phyloP scores from a whole-genome alignment of 2,113 vertebrate species.

The Vireo altiloquus region DNA sequence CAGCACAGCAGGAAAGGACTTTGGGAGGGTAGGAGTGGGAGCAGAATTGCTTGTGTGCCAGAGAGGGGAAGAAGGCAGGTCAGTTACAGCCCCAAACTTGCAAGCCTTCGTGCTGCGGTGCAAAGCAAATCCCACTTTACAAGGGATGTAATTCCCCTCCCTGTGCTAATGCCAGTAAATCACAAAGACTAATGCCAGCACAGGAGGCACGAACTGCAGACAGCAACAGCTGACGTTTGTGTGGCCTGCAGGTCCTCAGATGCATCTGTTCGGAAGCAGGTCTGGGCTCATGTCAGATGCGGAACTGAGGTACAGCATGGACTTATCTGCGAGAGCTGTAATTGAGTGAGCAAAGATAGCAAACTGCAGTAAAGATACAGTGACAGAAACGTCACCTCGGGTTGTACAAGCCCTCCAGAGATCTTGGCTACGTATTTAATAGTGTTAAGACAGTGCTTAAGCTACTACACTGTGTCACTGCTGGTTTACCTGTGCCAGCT shows the following conservation, averaged over 20 bases:
- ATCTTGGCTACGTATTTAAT: conserved; percentile 6
- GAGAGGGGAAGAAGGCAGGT: neutral
- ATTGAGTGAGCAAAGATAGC: neutral
- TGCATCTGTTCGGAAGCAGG: conserved; percentile 8
- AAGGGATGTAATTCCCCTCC: neutral
- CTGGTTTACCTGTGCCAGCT: conserved; percentile 47
- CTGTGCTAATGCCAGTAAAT: neutral
- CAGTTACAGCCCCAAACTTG: neutral
- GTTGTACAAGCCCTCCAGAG: conserved; percentile 7
- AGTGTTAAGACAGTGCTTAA: conserved; percentile 20
- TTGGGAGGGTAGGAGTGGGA: neutral
- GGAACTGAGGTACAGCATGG: neutral
- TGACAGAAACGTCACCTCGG: neutral
- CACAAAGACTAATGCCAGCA: neutral
- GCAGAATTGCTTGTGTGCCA: neutral
- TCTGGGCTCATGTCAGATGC: neutral
- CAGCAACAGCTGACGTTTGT: neutral
- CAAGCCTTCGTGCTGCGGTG: neutral
- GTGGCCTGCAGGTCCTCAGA: neutral
- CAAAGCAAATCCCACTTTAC: neutral
- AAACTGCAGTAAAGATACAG: neutral
- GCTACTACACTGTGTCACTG: neutral
- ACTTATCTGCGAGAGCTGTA: neutral
- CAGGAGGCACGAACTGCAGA: neutral
- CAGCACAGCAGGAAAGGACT: neutral